These are phyloP conservation scores for Meandrina meandrites DNA, from an alignment of 92 coral and sea anemone genomes.

Conservation along the genomic window DNA sequence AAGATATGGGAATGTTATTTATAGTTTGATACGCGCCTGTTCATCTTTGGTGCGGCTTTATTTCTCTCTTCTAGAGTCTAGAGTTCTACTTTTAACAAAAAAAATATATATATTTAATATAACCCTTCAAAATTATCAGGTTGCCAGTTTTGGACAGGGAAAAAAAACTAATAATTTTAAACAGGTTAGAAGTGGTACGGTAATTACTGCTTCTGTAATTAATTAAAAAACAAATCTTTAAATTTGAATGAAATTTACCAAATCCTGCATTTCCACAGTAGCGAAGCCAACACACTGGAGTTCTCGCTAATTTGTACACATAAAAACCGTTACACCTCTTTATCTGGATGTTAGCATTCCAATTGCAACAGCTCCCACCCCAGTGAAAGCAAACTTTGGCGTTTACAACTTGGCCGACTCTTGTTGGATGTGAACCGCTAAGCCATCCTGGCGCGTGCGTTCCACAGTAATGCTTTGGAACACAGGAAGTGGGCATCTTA, in stretches of 20 bases:
- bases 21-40: too few relatives aligned
- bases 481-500: conserved; percentile 55
- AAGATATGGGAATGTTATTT: too few relatives aligned
- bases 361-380: conserved; percentile 33
- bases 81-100: too few relatives aligned
- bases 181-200: background rate
- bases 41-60: too few relatives aligned
- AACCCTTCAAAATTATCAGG: too few relatives aligned
- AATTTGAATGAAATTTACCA: background rate
- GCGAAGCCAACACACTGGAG: conserved; percentile 51
- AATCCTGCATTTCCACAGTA: conserved; percentile 57
- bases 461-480: conserved; percentile 51
- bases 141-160: too few relatives aligned
- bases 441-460: conserved; percentile 65
- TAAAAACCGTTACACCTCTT: conserved; percentile 50
- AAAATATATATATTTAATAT: too few relatives aligned
- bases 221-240: background rate
- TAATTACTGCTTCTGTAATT: too few relatives aligned
- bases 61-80: too few relatives aligned
- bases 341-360: conserved; percentile 35
- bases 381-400: conserved; percentile 57
- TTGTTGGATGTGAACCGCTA: conserved; percentile 39
- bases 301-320: conserved; percentile 43
- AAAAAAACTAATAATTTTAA: too few relatives aligned
- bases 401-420: conserved; percentile 32